Base-by-base conservation (phyloP, 2,888 invertebrate species). In the Drosophila kambysellisi region DNA sequence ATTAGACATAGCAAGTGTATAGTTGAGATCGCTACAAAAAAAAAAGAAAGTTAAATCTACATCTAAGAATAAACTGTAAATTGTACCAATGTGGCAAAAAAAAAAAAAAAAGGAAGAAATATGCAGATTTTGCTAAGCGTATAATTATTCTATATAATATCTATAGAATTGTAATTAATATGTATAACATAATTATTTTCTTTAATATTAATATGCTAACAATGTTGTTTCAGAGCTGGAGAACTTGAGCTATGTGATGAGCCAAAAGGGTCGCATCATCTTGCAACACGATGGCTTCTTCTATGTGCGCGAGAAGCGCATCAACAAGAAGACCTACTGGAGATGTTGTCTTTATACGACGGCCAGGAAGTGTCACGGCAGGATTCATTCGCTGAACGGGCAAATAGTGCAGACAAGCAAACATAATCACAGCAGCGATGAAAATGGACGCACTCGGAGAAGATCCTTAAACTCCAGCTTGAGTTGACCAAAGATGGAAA, bases 341-440 rank as follows among this genome's bases (percentile, higher is more conserved):
- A 91, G 93, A 37, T 93, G 93, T 74, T 92, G 91, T 1, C 91
- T 92, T 65, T 93, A 93, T 58, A 93, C 93, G 9, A 93, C 93
- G 5, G 65, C 77, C 0, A 60, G 79, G 12, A 92, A 88, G 62
- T 93, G 93, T 62, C 93, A 91, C 50, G 93, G 91, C 6, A 86
- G 93, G 25, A 74, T 93, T 3, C 93, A 93, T 71, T 92, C 93
- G 0, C 73, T 88, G 0, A 70, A 88, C 5, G 89, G 89, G 4
- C 69, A 75, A 4, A 89, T 93, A 30, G 87, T 92, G 1, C 91
- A 92, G 58, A 78, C 74, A 15, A 91, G 88, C 33, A 74, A 64
- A 7, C 93, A 93, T 60, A 93, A 92, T 79, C 93, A 93, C 78
- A 67, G 11, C 8, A 56, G 58, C 1, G 54, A 62, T 3, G 59